Percentiles rank a stretch among this genome's conserved stretches.
phyloP scores from a whole-genome alignment of 2,113 vertebrate species.

The Choloepus hoffmanni region DNA sequence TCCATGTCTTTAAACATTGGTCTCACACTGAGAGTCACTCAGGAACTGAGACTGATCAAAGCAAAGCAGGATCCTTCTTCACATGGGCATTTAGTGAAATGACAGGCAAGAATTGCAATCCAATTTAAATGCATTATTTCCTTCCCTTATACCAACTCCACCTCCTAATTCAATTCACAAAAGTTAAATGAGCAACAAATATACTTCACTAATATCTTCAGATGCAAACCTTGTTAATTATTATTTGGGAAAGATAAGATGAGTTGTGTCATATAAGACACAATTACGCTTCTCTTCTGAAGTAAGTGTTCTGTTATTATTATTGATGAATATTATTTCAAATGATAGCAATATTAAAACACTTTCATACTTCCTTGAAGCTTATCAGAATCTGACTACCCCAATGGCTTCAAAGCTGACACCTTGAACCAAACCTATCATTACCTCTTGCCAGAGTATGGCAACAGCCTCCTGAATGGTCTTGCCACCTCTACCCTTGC shows the following conservation, averaged over 20 bases:
- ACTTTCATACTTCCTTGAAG: neutral
- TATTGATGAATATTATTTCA: neutral
- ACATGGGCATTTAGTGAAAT: neutral
- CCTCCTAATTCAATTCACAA: neutral
- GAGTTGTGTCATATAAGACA: neutral
- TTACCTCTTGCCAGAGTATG: neutral
- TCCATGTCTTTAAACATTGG: neutral
- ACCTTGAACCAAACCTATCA: neutral
- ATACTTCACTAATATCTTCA: neutral
- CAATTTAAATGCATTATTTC: neutral
- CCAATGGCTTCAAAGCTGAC: neutral
- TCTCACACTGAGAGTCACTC: neutral
- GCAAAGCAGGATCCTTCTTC: neutral
- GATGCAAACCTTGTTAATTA: neutral
- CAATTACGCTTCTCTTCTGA: neutral
- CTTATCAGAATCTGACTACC: neutral
- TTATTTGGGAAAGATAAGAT: neutral
- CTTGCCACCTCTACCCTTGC: neutral
- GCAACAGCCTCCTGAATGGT: neutral
- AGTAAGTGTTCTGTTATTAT: neutral
- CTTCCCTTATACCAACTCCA: neutral
- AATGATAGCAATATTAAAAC: neutral
- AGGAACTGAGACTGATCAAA: neutral
- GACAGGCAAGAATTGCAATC: neutral
- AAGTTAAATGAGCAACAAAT: neutral